phyloP scores from a whole-genome alignment of 2,888 invertebrate genomes.

The Leistus spinibarbis region DNA sequence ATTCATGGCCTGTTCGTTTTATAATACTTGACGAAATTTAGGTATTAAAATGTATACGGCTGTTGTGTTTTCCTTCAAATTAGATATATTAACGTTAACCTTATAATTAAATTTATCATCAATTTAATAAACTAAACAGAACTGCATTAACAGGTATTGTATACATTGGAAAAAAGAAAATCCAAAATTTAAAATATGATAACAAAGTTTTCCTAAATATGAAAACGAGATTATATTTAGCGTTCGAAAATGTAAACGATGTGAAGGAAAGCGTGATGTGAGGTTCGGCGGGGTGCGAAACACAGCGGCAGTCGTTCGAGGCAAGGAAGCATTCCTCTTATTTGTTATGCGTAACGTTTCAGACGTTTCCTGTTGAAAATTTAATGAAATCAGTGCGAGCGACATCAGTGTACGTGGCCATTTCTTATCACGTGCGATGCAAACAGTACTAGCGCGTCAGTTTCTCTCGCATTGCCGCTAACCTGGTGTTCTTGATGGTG shows the following conservation, averaged over 20 bases:
- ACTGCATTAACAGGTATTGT: too few relatives aligned
- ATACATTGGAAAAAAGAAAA: too few relatives aligned
- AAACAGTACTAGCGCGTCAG: slow-evolving; percentile 1
- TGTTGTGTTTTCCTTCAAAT: neutral
- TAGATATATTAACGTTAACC: too few relatives aligned
- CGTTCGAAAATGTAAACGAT: neutral
- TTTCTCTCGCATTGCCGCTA: neutral
- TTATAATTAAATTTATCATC: too few relatives aligned
- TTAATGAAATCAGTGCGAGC: slow-evolving; percentile 39
- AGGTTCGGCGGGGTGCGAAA: slow-evolving; percentile 11
- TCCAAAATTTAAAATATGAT: neutral
- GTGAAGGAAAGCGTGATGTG: neutral
- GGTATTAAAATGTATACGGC: neutral
- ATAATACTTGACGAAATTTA: neutral
- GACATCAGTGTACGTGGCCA: slow-evolving; percentile 37
- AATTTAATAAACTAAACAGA: too few relatives aligned
- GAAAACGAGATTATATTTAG: neutral
- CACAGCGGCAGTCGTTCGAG: slow-evolving; percentile 4
- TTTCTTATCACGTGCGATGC: slow-evolving; percentile 19
- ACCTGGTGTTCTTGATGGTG: neutral
- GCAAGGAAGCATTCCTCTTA: slow-evolving; percentile 12
- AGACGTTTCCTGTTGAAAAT: slow-evolving; percentile 37
- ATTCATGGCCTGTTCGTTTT: neutral
- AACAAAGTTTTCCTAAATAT: neutral
- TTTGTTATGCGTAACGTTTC: slow-evolving; percentile 38